These are phyloP conservation scores for Alcis repandata DNA, from an alignment of 2,888 invertebrate genomes.

Conservation along the genomic window DNA sequence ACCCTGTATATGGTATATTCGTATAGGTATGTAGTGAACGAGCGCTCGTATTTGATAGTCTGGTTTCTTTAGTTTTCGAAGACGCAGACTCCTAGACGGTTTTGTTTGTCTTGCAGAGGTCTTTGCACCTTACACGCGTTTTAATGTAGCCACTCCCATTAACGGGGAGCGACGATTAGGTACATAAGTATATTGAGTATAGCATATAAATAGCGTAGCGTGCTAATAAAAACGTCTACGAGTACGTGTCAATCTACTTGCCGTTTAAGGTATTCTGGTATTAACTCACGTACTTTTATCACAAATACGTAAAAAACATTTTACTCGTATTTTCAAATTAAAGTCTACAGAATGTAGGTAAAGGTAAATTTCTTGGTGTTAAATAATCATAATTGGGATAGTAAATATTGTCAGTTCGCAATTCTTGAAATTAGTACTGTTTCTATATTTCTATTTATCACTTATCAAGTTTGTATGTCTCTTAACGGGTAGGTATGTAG, in stretches of 20 bases:
- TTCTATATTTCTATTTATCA: too few species aligned
- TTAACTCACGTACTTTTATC: background rate
- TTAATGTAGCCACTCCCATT: slow-evolving; percentile 29
- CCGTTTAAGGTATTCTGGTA: background rate
- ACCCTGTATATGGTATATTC: too few species aligned
- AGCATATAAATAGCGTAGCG: background rate
- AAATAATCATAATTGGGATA: too few species aligned
- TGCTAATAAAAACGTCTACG: slow-evolving; percentile 10
- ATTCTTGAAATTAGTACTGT: too few species aligned
- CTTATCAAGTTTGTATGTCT: too few species aligned
- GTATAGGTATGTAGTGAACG: too few species aligned
- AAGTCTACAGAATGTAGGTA: too few species aligned
- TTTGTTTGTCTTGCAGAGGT: slow-evolving; percentile 36
- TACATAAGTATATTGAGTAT: background rate
- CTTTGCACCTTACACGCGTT: slow-evolving; percentile 42
- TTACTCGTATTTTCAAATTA: background rate
- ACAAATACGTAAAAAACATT: background rate
- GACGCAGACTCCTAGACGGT: slow-evolving; percentile 32
- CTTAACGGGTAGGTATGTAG: too few species aligned
- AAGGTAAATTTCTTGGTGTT: too few species aligned
- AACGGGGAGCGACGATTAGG: slow-evolving; percentile 14
- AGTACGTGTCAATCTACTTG: slow-evolving; percentile 20
- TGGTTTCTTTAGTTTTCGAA: slow-evolving; percentile 38
- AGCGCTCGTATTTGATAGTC: slow-evolving; percentile 28
- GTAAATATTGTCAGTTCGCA: too few species aligned